Percentiles rank a stretch among this genome's conserved stretches.
These are phyloP conservation scores for Dasypolia templi DNA, from an alignment of 2,888 invertebrate species.

Conservation along the genomic window DNA sequence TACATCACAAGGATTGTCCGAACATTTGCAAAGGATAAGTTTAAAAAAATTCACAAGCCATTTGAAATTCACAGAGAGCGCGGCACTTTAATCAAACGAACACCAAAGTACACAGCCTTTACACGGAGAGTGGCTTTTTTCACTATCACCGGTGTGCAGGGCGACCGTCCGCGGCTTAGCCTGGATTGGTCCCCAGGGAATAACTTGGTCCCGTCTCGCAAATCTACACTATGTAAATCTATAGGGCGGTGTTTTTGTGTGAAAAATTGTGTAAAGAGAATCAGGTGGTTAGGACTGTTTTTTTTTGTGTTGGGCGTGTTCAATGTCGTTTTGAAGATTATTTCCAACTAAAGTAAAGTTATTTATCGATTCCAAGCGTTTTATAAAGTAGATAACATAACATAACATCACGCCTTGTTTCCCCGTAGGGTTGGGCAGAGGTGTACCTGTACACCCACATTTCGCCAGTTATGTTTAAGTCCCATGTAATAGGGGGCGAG, in stretches of 20 bases:
- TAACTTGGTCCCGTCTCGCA: conserved; percentile 58
- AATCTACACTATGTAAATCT: conserved; percentile 62
- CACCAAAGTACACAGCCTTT: conserved; percentile 63
- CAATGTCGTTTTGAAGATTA: neutral
- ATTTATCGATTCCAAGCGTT: too few species aligned
- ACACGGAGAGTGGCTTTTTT: conserved; percentile 59
- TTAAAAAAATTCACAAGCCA: conserved; percentile 58
- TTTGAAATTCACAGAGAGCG: conserved; percentile 58
- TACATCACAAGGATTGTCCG: conserved; percentile 38
- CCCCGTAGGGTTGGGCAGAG: too few species aligned
- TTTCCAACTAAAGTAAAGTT: neutral
- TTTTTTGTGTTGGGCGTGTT: conserved; percentile 2
- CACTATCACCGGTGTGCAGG: conserved; percentile 66
- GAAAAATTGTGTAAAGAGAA: conserved; percentile 25
- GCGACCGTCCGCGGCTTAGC: conserved; percentile 56
- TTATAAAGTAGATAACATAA: too few species aligned
- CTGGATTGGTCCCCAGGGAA: conserved; percentile 59
- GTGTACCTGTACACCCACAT: too few species aligned
- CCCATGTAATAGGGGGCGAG: too few species aligned
- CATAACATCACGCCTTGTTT: too few species aligned
- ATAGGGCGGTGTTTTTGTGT: conserved; percentile 38
- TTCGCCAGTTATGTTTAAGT: too few species aligned
- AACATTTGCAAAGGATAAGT: conserved; percentile 57
- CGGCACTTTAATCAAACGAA: conserved; percentile 63
- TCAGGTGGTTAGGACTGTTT: conserved; percentile 16